Percentiles rank a stretch among this genome's conserved stretches.
Conservation (phyloP, 2,113 vertebrate genomes). For the Vombatus ursinus region DNA sequence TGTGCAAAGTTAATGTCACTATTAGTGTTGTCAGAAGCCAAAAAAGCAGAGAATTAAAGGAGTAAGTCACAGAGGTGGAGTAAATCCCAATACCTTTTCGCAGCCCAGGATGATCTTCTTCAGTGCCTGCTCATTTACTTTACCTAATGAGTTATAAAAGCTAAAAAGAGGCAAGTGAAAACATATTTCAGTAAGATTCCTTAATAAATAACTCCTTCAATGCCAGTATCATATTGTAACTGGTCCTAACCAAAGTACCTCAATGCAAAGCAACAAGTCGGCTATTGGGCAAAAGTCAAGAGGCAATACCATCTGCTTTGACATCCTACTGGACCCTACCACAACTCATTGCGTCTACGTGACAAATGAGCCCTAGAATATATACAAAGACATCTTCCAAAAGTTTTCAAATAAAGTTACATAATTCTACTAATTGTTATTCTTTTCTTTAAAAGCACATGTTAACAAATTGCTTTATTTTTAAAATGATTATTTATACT, state of each 20-base stretch:
- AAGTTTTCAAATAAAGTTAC: not conserved
- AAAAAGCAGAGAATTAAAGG: constrained; percentile 37
- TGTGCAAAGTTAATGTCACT: not conserved
- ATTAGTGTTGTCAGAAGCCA: constrained; percentile 1
- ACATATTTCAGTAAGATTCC: constrained; percentile 57
- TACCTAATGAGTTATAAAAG: constrained; percentile 91
- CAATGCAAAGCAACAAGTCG: constrained; percentile 13
- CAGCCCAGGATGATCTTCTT: constrained; percentile 86
- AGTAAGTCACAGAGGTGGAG: not conserved
- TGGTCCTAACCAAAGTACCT: not conserved
- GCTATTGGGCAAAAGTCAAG: constrained; percentile 25
- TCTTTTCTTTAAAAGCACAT: not conserved
- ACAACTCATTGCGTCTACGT: not conserved
- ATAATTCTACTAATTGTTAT: not conserved
- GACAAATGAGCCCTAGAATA: not conserved
- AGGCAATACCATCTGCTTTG: no score
- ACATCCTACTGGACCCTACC: not conserved
- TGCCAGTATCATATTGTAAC: constrained; percentile 16
- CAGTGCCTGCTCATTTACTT: constrained; percentile 86
- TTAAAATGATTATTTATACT: not conserved
- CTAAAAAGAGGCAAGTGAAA: constrained; percentile 81
- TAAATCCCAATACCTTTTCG: constrained; percentile 86
- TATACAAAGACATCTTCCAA: not conserved
- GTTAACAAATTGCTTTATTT: not conserved
- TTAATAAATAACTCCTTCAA: constrained; percentile 27